Percentiles rank a stretch among this genome's conserved stretches.
These are phyloP conservation scores for Myotis lucifugus DNA, from an alignment of 2,113 vertebrate species.

Conservation along the genomic window DNA sequence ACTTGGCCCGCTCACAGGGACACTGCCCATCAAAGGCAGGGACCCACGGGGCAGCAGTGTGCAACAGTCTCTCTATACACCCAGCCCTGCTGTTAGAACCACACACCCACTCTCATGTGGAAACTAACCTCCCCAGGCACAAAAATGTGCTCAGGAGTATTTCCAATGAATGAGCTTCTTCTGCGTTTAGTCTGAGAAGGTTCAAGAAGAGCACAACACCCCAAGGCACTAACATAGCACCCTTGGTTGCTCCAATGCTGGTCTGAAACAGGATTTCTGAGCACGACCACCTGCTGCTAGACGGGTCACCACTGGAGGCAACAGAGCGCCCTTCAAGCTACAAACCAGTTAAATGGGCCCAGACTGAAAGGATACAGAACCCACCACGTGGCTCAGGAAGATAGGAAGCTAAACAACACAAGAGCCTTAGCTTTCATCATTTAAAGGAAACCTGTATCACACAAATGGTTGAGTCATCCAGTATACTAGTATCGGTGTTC, in stretches of 20 bases:
- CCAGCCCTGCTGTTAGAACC: not conserved
- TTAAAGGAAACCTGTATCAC: not conserved
- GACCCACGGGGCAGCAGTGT: not conserved
- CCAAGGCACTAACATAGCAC: not conserved
- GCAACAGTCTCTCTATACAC: accelerated
- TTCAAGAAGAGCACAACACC: not conserved
- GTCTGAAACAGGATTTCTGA: not conserved
- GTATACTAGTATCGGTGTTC: too few species aligned
- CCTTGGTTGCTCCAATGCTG: not conserved
- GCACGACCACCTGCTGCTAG: not conserved
- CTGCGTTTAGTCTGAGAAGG: not conserved
- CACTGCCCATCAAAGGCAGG: not conserved
- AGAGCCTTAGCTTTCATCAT: not conserved
- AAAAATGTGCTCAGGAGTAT: not conserved
- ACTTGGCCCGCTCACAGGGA: not conserved
- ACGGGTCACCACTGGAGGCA: accelerated
- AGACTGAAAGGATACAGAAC: not conserved
- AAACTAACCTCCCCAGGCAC: not conserved
- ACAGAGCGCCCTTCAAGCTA: not conserved
- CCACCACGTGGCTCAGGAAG: not conserved
- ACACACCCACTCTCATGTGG: not conserved
- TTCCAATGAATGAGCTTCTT: not conserved
- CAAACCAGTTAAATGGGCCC: not conserved
- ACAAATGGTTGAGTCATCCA: accelerated
- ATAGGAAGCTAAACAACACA: not conserved